These are phyloP conservation scores for Istiophorus platypterus DNA, from an alignment of 2,113 vertebrate genomes.

Conservation along the genomic window DNA sequence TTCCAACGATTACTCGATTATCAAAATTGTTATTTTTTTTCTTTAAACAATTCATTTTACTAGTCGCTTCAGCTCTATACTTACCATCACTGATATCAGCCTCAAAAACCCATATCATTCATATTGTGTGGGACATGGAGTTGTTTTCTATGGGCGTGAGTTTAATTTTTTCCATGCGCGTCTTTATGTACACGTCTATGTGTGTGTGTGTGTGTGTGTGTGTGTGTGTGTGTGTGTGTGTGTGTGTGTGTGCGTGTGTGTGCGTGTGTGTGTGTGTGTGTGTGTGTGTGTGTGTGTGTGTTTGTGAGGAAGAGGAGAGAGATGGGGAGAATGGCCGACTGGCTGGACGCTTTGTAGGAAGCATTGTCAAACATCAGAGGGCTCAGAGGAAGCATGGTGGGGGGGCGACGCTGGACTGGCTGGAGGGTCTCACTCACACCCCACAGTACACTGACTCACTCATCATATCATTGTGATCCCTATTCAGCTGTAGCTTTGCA, in stretches of 20 bases:
- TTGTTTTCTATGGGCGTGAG: conserved; percentile 26
- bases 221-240: no score
- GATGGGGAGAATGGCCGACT: conserved; percentile 29
- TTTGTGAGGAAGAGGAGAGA: conserved; percentile 3
- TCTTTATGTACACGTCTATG: conserved; percentile 24
- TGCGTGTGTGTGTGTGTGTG: neutral
- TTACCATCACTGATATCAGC: neutral
- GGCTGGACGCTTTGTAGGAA: conserved; percentile 72
- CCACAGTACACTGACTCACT: conserved; percentile 42
- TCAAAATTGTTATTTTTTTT: neutral
- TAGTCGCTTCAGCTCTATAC: neutral
- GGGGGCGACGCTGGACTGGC: neutral
- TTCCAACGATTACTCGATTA: neutral
- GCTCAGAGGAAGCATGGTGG: conserved; percentile 68
- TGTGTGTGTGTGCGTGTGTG: conserved; percentile 6
- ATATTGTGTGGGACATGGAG: conserved; percentile 2
- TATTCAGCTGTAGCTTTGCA: neutral
- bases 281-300: no score
- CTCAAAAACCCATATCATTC: neutral
- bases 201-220: conserved; percentile 4
- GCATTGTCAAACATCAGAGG: conserved; percentile 64
- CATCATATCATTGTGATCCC: neutral
- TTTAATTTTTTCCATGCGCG: conserved; percentile 9
- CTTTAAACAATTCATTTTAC: no score
- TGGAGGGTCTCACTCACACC: conserved; percentile 57